These are phyloP conservation scores for Bombyx mandarina DNA, from an alignment of 1,140 invertebrate genomes.

Conservation along the genomic window DNA sequence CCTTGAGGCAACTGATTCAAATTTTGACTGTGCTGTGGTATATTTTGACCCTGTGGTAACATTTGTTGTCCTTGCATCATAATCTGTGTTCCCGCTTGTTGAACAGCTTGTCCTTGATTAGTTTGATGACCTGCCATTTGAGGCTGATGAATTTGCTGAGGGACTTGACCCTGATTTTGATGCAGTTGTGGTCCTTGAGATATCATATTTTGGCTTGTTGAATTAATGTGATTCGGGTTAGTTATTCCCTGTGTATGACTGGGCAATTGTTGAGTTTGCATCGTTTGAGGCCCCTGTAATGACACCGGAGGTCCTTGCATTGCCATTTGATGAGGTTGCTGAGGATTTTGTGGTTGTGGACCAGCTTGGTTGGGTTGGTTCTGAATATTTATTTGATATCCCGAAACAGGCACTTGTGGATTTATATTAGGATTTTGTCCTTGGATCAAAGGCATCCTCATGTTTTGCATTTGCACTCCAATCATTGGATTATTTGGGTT, in stretches of 20 bases:
- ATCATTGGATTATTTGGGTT: conserved; percentile 43
- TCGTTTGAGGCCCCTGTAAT: background rate
- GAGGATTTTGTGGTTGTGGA: conserved; percentile 33
- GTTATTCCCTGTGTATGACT: conserved; percentile 25
- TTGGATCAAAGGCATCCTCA: conserved; percentile 54
- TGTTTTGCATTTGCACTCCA: conserved; percentile 57
- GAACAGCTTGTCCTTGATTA: conserved; percentile 15
- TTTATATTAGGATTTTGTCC: conserved; percentile 39
- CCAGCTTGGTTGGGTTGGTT: conserved; percentile 30
- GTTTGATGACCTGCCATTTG: conserved; percentile 39
- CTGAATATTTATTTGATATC: conserved; percentile 39
- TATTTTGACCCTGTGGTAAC: conserved; percentile 32
- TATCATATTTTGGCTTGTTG: conserved; percentile 19
- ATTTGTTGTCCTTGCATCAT: conserved; percentile 37
- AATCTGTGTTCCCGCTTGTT: conserved; percentile 38
- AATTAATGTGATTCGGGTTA: conserved; percentile 25
- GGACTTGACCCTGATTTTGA: conserved; percentile 28
- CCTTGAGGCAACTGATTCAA: conserved; percentile 26
- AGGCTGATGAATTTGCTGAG: conserved; percentile 19
- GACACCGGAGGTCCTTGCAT: background rate
- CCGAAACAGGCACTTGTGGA: conserved; percentile 35
- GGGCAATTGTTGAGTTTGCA: conserved; percentile 2
- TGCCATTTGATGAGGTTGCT: conserved; percentile 21
- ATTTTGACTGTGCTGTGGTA: conserved; percentile 48
- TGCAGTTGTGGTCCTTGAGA: conserved; percentile 32